A percentile compares a stretch with the other conserved stretches of the same genome.
Evolutionary conservation across 2,888 invertebrate species (phyloP).

Genomic region (Agrotis clavis): DNA sequence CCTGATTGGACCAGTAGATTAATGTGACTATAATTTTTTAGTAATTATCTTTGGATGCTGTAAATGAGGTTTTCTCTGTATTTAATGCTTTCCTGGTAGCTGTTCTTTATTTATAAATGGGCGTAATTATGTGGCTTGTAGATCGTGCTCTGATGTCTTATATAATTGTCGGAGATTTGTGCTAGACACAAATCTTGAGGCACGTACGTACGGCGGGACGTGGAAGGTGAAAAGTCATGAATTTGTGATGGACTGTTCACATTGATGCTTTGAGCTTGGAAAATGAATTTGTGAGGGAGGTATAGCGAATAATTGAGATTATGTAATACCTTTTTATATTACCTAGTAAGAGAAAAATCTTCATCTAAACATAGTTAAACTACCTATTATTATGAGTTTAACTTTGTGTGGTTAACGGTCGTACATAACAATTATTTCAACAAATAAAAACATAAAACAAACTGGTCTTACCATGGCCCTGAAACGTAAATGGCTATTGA

Average conservation of each 20-base stretch:
- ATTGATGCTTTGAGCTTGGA: slow-evolving; percentile 12
- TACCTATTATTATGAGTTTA: neutral
- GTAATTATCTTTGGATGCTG: slow-evolving; percentile 53
- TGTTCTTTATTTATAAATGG: slow-evolving; percentile 41
- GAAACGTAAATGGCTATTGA: no score
- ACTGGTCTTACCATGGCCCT: no score
- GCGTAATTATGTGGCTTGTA: slow-evolving; percentile 16
- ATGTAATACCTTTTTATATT: neutral
- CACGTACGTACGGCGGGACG: slow-evolving; percentile 21
- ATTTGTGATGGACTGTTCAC: slow-evolving; percentile 17
- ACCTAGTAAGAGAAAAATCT: no score
- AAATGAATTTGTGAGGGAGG: slow-evolving; percentile 13
- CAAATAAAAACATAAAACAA: no score
- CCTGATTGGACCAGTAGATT: slow-evolving; percentile 53
- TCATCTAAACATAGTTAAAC: no score
- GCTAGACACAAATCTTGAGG: slow-evolving; percentile 25
- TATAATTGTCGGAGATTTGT: slow-evolving; percentile 31
- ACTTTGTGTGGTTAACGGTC: neutral
- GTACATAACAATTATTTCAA: no score
- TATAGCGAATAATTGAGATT: neutral
- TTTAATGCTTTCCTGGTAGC: slow-evolving; percentile 49
- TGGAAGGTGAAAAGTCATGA: slow-evolving; percentile 39
- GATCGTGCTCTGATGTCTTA: slow-evolving; percentile 21
- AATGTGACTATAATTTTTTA: slow-evolving; percentile 57
- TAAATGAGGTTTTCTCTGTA: slow-evolving; percentile 44